A percentile compares a stretch with the other conserved stretches of the same genome.
phyloP scores from a whole-genome alignment of 2,113 vertebrate genomes.

The Thermophis baileyi region DNA sequence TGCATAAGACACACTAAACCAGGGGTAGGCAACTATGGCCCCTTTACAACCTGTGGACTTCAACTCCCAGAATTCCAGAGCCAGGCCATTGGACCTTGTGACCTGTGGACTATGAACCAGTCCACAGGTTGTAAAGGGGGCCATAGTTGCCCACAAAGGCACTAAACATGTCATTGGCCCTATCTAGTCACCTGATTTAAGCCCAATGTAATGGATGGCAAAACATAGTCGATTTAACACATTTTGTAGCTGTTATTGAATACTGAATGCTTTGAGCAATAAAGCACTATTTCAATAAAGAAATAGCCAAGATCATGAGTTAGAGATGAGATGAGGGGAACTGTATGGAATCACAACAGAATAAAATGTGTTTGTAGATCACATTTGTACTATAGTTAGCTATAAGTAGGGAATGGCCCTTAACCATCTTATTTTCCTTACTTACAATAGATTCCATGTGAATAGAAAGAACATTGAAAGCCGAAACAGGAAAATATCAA shows the following conservation, averaged over 20 bases:
- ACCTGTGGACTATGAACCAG: background rate
- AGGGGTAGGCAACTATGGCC: background rate
- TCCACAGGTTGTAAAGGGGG: background rate
- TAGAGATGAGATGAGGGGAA: background rate
- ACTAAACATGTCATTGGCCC: background rate
- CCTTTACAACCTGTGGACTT: background rate
- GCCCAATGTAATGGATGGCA: background rate
- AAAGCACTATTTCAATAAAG: background rate
- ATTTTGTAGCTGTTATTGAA: background rate
- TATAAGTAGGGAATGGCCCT: background rate
- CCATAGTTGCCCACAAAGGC: background rate
- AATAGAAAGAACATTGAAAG: background rate
- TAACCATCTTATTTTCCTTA: background rate
- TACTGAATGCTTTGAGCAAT: background rate
- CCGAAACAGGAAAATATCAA: background rate
- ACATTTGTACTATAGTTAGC: background rate
- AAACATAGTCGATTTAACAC: background rate
- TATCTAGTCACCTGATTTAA: background rate
- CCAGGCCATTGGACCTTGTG: background rate
- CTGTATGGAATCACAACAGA: background rate
- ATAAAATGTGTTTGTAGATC: background rate
- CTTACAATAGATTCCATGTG: background rate
- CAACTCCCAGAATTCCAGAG: background rate
- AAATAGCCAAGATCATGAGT: background rate
- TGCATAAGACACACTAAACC: background rate